phyloP scores from a whole-genome alignment of 2,113 vertebrate species.

The Andinoacara biseriatus region DNA sequence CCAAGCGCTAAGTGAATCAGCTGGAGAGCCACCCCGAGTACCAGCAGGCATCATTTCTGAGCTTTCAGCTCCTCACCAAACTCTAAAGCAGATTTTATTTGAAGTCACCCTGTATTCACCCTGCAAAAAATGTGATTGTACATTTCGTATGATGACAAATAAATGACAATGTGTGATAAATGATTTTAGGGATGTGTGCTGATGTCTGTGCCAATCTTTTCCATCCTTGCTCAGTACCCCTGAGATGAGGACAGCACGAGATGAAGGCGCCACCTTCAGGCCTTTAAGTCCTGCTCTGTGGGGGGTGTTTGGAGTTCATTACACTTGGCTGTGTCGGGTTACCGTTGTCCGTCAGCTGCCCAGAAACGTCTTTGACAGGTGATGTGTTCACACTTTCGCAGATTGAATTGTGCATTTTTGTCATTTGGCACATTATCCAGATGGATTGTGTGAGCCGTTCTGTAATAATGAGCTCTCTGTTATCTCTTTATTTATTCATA shows the following conservation, averaged over 20 bases:
- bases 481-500: slow-evolving; percentile 1
- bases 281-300: neutral
- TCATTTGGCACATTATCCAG: neutral
- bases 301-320: neutral
- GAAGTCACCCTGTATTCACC: neutral
- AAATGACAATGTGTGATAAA: neutral
- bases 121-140: too few species aligned
- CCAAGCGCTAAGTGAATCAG: neutral
- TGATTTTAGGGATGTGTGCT: neutral
- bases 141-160: too few species aligned
- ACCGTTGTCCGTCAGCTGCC: neutral
- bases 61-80: neutral
- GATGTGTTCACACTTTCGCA: neutral
- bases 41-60: neutral
- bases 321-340: neutral
- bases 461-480: neutral
- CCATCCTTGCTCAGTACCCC: neutral
- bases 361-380: neutral
- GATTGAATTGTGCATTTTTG: neutral
- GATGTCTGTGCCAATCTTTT: neutral
- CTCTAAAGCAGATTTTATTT: neutral
- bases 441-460: neutral
- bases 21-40: neutral
- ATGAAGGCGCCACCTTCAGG: neutral
- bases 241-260: neutral